Percentiles rank a stretch among this genome's conserved stretches.
These are phyloP conservation scores for Sparidentex hasta DNA, from an alignment of 2,797 vertebrate genomes.

Conservation along the genomic window DNA sequence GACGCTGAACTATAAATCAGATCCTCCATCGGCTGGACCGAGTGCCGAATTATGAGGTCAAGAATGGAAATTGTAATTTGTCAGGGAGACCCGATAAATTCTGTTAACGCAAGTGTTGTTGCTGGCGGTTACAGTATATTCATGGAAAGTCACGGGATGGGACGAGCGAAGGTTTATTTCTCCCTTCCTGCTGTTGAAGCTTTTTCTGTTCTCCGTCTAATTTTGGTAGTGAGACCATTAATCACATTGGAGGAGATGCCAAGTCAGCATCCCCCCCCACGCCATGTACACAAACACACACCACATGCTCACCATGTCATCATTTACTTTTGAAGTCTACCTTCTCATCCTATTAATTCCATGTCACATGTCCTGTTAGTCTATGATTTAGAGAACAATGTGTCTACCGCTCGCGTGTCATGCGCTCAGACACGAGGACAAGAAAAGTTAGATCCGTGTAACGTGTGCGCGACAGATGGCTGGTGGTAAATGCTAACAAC, in stretches of 20 bases:
- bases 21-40: background rate
- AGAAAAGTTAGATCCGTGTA: constrained; percentile 13
- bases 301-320: constrained; percentile 41
- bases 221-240: constrained; percentile 63
- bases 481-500: constrained; percentile 3
- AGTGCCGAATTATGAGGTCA: background rate
- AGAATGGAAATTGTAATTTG: background rate
- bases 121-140: constrained; percentile 12
- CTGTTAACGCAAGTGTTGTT: background rate
- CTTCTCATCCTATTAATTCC: constrained; percentile 61
- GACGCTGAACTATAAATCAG: background rate
- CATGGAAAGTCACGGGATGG: constrained; percentile 13
- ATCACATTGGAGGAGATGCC: constrained; percentile 66
- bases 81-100: constrained; percentile 6
- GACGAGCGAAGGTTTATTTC: constrained; percentile 27
- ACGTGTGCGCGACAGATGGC: background rate
- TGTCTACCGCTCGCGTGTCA: constrained; percentile 14
- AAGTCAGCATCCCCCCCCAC: constrained; percentile 56
- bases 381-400: constrained; percentile 44
- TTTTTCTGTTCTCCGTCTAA: constrained; percentile 41
- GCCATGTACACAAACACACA: constrained; percentile 37
- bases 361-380: constrained; percentile 24
- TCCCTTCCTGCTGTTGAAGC: constrained; percentile 45
- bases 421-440: background rate
- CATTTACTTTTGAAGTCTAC: constrained; percentile 64